A percentile compares a stretch with the other conserved stretches of the same genome.
Conservation (phyloP, 2,888 invertebrate species). For the Taphrorychus bicolor region DNA sequence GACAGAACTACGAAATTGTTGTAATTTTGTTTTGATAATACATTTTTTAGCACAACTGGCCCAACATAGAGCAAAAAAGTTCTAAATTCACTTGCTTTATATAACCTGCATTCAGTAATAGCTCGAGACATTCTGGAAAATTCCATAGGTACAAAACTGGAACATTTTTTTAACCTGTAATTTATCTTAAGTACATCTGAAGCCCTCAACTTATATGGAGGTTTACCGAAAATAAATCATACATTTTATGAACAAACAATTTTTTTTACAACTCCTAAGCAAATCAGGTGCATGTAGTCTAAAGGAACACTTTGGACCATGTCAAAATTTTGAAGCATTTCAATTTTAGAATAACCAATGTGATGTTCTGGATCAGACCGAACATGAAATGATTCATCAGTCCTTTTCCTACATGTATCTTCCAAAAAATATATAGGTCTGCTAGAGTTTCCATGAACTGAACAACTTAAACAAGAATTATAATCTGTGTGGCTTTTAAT, state of each 20-base stretch:
- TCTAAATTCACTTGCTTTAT: conserved; percentile 16
- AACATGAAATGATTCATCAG: conserved; percentile 1
- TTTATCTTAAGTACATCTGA: not conserved
- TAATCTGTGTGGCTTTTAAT: conserved; percentile 4
- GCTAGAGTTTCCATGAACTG: not conserved
- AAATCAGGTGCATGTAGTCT: conserved; percentile 33
- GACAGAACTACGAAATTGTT: not conserved
- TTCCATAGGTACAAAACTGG: not conserved
- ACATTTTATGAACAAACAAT: conserved; percentile 23
- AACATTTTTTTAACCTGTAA: not conserved
- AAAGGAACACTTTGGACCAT: conserved; percentile 30
- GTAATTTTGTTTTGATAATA: not conserved
- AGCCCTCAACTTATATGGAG: conserved; percentile 19
- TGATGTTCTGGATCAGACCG: conserved; percentile 28
- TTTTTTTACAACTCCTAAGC: conserved; percentile 24
- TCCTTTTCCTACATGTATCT: not conserved
- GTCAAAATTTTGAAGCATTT: conserved; percentile 32
- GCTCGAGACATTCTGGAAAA: conserved; percentile 3
- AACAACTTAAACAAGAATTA: conserved; percentile 1
- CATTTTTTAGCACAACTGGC: not conserved
- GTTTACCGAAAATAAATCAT: conserved; percentile 23
- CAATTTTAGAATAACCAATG: conserved; percentile 26
- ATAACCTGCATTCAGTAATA: not conserved
- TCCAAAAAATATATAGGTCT: not conserved
- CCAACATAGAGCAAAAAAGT: conserved; percentile 12